Evolutionary conservation across 2,797 vertebrate genomes (phyloP).

Genomic region (Notoglanidium macrostoma): DNA sequence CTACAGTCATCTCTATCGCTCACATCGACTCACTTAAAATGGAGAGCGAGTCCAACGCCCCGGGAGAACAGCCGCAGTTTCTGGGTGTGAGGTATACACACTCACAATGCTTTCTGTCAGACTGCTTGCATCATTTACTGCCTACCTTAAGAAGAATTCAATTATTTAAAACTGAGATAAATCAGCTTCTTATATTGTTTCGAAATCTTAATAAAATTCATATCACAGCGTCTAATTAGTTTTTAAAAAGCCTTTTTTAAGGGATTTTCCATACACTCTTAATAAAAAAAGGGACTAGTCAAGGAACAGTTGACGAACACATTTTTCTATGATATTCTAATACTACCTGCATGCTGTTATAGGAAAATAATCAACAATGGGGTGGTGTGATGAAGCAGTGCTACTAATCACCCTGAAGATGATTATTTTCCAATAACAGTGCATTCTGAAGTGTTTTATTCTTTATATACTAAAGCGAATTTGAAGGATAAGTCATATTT

Average conservation of each 20-base stretch:
- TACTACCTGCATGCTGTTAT: too few species aligned
- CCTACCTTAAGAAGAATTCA: neutral
- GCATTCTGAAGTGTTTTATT: too few species aligned
- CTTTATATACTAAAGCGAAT: neutral
- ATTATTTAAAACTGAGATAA: neutral
- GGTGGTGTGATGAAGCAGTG: too few species aligned
- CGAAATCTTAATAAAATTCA: neutral
- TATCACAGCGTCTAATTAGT: neutral
- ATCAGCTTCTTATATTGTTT: neutral
- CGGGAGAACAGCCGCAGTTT: conserved; percentile 94
- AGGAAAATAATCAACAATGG: too few species aligned
- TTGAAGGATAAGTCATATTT: neutral
- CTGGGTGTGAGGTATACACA: conserved; percentile 86
- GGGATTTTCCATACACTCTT: too few species aligned
- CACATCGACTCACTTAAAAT: conserved; percentile 97
- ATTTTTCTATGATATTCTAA: too few species aligned
- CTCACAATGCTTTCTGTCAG: neutral
- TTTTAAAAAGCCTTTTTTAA: too few species aligned
- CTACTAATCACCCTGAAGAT: too few species aligned
- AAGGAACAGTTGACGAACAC: too few species aligned
- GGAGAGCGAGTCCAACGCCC: conserved; percentile 95
- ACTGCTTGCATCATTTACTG: neutral
- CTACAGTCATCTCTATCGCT: conserved; percentile 97
- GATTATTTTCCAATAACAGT: too few species aligned
- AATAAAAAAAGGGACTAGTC: too few species aligned